Evolutionary conservation across 2,888 invertebrate genomes (phyloP).

Genomic region (Apotomis turbidana): DNA sequence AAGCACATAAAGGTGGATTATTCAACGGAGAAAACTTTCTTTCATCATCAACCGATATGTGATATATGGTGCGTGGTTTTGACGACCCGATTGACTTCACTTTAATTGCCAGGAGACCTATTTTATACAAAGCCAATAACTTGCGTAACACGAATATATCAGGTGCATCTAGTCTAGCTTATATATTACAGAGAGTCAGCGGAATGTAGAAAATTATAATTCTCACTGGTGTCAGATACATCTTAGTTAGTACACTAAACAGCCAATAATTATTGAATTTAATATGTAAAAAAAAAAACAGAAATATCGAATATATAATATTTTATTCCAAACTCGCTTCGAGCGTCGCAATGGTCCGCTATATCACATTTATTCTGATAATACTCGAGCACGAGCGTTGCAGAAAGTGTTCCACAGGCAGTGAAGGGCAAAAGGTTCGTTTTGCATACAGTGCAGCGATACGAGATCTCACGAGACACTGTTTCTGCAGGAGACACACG

Average conservation of each 20-base stretch:
- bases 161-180: no score
- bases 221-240: no score
- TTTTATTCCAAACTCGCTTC: background rate
- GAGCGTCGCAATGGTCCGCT: background rate
- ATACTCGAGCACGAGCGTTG: constrained; percentile 7
- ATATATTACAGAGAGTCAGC: no score
- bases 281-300: background rate
- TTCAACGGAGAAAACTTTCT: constrained; percentile 20
- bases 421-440: constrained; percentile 31
- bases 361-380: background rate
- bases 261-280: no score
- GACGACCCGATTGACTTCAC: background rate
- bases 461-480: constrained; percentile 26
- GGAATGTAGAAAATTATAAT: no score
- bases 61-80: constrained; percentile 3
- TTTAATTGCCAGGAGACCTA: no score
- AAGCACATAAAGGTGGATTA: constrained; percentile 19
- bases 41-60: constrained; percentile 17
- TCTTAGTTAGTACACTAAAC: no score
- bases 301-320: background rate
- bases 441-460: constrained; percentile 37
- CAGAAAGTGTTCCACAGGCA: constrained; percentile 20
- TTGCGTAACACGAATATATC: no score
- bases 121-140: no score
- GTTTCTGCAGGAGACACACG: constrained; percentile 27